phyloP scores from a whole-genome alignment of 2,797 vertebrate species.

The Eidolon dupreanum region DNA sequence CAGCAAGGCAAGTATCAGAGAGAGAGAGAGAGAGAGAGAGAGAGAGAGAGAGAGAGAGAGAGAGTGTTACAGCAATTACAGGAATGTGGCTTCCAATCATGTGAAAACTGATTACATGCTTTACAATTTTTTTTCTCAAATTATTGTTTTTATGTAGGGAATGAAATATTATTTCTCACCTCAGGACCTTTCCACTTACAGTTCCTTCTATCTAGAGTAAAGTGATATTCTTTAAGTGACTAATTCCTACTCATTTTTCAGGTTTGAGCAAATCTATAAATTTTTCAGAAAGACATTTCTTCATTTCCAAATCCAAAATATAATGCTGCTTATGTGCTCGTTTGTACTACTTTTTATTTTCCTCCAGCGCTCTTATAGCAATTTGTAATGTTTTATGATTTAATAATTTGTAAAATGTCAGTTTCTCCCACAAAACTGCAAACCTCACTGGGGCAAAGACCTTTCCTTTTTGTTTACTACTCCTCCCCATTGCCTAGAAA shows the following conservation, averaged over 20 bases:
- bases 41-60: too few species aligned
- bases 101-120: background rate
- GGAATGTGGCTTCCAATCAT: background rate
- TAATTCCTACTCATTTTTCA: background rate
- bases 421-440: background rate
- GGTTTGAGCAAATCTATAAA: background rate
- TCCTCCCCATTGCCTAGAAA: background rate
- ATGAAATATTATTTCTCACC: background rate
- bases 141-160: background rate
- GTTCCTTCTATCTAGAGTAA: background rate
- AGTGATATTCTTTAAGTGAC: background rate
- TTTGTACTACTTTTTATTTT: constrained; percentile 1
- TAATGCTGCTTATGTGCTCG: background rate
- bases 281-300: constrained; percentile 16
- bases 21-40: too few species aligned
- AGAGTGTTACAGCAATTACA: background rate
- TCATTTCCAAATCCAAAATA: background rate
- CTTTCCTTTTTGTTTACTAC: background rate
- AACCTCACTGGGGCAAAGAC: background rate
- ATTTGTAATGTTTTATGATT: background rate
- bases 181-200: background rate
- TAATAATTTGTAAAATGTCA: background rate
- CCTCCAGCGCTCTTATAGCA: background rate
- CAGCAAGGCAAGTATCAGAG: background rate
- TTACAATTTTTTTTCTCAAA: background rate